Percentiles rank a stretch among this genome's conserved stretches.
These are phyloP conservation scores for Temnothorax rugatulus DNA, from an alignment of 2,888 invertebrate genomes.

Conservation along the genomic window DNA sequence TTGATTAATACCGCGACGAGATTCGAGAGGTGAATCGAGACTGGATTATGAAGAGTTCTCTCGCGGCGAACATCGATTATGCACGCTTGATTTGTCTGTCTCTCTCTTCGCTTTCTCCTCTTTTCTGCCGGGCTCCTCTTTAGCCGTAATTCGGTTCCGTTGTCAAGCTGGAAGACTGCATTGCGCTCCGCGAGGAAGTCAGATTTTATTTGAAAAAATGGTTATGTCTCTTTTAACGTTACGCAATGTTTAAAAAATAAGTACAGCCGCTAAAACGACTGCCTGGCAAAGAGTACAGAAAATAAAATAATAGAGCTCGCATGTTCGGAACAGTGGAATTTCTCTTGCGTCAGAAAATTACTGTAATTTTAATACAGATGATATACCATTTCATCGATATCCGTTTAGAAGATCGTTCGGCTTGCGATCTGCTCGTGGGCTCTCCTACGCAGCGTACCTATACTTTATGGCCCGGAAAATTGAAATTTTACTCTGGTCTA, in stretches of 20 bases:
- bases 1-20: constrained; percentile 77
- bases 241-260: constrained; percentile 1
- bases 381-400: constrained; percentile 56
- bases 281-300: constrained; percentile 19
- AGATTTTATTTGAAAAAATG: constrained; percentile 3
- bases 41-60: constrained; percentile 59
- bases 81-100: constrained; percentile 61
- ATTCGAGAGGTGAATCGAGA: constrained; percentile 64
- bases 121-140: neutral
- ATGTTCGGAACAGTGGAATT: constrained; percentile 39
- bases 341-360: constrained; percentile 51
- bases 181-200: neutral
- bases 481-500: constrained; percentile 50
- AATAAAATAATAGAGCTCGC: constrained; percentile 29
- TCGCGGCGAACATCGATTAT: constrained; percentile 52
- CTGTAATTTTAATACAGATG: constrained; percentile 59
- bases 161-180: constrained; percentile 33
- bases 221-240: constrained; percentile 4
- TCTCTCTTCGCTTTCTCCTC: constrained; percentile 40
- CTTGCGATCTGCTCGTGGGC: constrained; percentile 43
- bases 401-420: constrained; percentile 58
- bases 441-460: constrained; percentile 50
- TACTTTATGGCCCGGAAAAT: constrained; percentile 54
- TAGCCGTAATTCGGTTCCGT: constrained; percentile 24
- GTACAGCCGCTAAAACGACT: constrained; percentile 10